A percentile compares a stretch with the other conserved stretches of the same genome.
These are phyloP conservation scores for Alviniconcha strummeri DNA, from an alignment of 2,888 invertebrate genomes.

Conservation along the genomic window DNA sequence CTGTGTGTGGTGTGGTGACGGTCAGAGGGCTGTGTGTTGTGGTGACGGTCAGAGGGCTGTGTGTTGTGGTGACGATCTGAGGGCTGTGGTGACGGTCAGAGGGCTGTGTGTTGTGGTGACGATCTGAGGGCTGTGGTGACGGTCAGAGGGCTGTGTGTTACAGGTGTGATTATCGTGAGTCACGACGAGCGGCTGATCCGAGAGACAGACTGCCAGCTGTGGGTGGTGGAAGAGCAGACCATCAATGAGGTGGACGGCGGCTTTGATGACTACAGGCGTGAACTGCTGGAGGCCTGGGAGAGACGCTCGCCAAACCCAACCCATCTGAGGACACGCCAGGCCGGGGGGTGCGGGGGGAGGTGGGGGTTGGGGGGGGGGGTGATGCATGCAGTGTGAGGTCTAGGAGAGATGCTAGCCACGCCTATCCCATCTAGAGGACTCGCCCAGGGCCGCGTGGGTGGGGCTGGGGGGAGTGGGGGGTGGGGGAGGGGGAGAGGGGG, in stretches of 20 bases:
- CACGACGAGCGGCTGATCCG: constrained; percentile 89
- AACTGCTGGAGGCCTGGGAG: constrained; percentile 96
- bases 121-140: too few species aligned
- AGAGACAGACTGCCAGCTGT: constrained; percentile 95
- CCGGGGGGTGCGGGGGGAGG: too few species aligned
- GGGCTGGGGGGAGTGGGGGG: too few species aligned
- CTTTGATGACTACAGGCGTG: constrained; percentile 98
- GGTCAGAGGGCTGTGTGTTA: constrained; percentile 7
- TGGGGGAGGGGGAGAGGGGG: too few species aligned
- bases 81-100: too few species aligned
- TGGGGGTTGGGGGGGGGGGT: not conserved
- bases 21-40: too few species aligned
- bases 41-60: too few species aligned
- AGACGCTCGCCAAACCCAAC: constrained; percentile 75
- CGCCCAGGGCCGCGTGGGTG: too few species aligned
- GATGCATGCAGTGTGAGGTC: not conserved
- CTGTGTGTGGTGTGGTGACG: too few species aligned
- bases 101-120: too few species aligned
- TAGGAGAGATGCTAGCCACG: not conserved
- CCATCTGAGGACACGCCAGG: constrained; percentile 34
- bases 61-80: too few species aligned
- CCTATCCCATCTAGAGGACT: too few species aligned
- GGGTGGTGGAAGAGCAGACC: constrained; percentile 95
- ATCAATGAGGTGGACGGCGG: constrained; percentile 98
- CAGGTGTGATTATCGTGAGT: constrained; percentile 81